Base-by-base conservation (phyloP, 2,113 vertebrate genomes). In the Leptobrachium ailaonicum region DNA sequence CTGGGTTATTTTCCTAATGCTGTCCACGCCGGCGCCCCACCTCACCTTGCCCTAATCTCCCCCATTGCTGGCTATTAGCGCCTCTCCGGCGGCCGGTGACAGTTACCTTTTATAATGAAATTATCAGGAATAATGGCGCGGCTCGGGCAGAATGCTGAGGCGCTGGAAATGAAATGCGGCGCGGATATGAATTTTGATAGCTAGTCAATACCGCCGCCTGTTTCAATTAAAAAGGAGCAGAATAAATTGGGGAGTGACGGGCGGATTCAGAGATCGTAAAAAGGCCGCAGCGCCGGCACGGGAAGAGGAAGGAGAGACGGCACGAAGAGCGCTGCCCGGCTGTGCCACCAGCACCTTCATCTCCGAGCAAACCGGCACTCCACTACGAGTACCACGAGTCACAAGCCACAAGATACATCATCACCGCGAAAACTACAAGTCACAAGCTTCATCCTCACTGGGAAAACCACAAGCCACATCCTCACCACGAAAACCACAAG, bases 51-150 rank as follows among this genome's bases (percentile, higher is more conserved):
- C 8, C n/a, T 71, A 72, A 71, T 79, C 64, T 73, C 50, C 45
- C 70, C 40, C 77, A 50, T 60, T 41, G 5, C 54, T 44, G 63
- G 64, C 79, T 71, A 80, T 80, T 80, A 80, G 71, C 69, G 70
- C 45, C 60, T 72, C 73, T 71, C 50, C 71, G 50, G 69, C 68
- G 64, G 73, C 47, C 32, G 13, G 47, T 71, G 80, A 82, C 82
- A 81, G 69, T 81, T 82, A 80, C 84, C 75, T 83, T 80, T 78
- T 80, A 77, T 77, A 76, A 83, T 83, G 77, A 83, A 83, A 85
- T 85, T 83, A 85, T 85, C 82, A 83, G 84, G 76, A 78, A 80
- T 85, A 85, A 83, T 85, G 82, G 84, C 64, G 71, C 56, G 63
- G 20, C 62, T 32, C 45, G 13, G 12, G 68, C 12, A 71, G 82